Evolutionary conservation across 2,797 vertebrate genomes (phyloP).

Genomic region (Dendrocincla fuliginosa): DNA sequence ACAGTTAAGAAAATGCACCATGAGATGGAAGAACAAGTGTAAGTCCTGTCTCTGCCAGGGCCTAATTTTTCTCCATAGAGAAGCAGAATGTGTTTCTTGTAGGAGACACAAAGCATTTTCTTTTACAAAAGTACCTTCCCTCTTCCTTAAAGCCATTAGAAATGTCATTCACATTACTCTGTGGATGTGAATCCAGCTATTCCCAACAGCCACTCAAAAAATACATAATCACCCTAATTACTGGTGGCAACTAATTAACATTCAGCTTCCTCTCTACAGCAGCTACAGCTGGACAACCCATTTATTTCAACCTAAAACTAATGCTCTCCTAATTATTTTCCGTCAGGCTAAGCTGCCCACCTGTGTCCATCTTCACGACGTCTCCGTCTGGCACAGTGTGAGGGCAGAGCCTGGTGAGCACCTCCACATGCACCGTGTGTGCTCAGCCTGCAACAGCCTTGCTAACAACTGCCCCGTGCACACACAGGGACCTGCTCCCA

Average conservation of each 20-base stretch:
- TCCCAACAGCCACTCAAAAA: constrained; percentile 77
- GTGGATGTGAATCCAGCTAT: constrained; percentile 69
- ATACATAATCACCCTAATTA: constrained; percentile 87
- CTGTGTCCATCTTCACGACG: neutral
- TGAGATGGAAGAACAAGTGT: neutral
- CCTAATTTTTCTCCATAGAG: neutral
- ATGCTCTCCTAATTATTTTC: constrained; percentile 64
- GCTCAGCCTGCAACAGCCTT: neutral
- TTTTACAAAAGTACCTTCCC: constrained; percentile 20
- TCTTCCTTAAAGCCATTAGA: constrained; percentile 69
- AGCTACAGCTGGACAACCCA: constrained; percentile 80
- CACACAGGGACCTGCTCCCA: neutral
- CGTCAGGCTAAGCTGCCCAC: constrained; percentile 44
- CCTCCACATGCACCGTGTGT: neutral
- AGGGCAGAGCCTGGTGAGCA: neutral
- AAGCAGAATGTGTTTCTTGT: neutral
- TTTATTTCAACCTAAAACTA: constrained; percentile 72
- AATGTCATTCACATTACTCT: constrained; percentile 64
- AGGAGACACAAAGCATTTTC: neutral
- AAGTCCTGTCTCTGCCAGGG: neutral
- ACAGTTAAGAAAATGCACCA: neutral
- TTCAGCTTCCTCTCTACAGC: constrained; percentile 78
- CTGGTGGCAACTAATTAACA: constrained; percentile 84
- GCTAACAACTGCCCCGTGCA: neutral
- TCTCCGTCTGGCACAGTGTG: neutral